These are phyloP conservation scores for Chaunax sp. DNA, from an alignment of 2,797 vertebrate genomes.

Conservation along the genomic window DNA sequence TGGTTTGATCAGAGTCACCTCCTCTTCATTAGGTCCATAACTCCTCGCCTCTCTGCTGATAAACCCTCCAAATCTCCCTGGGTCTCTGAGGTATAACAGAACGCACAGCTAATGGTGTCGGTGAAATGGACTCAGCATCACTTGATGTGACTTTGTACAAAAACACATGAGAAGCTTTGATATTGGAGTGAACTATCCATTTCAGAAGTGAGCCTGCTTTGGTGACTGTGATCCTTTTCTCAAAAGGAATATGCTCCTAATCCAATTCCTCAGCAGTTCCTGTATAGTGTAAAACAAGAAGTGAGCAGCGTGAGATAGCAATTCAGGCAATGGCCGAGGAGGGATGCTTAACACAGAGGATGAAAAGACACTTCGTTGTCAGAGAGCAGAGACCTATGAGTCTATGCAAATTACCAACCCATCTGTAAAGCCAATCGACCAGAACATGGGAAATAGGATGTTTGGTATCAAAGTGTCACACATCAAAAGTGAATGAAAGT, in stretches of 20 bases:
- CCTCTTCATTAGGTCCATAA: constrained; percentile 33
- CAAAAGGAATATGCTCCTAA: constrained; percentile 68
- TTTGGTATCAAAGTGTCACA: constrained; percentile 79
- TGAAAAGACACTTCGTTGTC: constrained; percentile 74
- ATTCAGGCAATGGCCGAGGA: constrained; percentile 68
- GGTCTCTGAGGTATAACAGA: constrained; percentile 36
- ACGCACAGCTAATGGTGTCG: constrained; percentile 47
- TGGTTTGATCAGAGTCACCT: constrained; percentile 20
- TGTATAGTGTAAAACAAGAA: constrained; percentile 74
- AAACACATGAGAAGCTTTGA: constrained; percentile 65
- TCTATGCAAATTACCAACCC: constrained; percentile 74
- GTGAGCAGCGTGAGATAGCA: constrained; percentile 78
- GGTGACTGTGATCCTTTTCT: constrained; percentile 58
- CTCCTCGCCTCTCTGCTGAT: constrained; percentile 31
- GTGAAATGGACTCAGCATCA: constrained; percentile 62
- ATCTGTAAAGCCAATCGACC: constrained; percentile 74
- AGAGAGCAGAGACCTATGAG: constrained; percentile 73
- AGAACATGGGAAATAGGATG: constrained; percentile 75
- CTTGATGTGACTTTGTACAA: constrained; percentile 56
- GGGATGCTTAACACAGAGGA: constrained; percentile 72
- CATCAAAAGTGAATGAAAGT: constrained; percentile 75
- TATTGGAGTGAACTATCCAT: constrained; percentile 58
- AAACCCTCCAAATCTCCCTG: constrained; percentile 46
- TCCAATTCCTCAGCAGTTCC: constrained; percentile 72
- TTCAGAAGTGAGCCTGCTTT: constrained; percentile 44